phyloP scores from a whole-genome alignment of 1,140 invertebrate species.

The Daktulosphaira vitifoliae region DNA sequence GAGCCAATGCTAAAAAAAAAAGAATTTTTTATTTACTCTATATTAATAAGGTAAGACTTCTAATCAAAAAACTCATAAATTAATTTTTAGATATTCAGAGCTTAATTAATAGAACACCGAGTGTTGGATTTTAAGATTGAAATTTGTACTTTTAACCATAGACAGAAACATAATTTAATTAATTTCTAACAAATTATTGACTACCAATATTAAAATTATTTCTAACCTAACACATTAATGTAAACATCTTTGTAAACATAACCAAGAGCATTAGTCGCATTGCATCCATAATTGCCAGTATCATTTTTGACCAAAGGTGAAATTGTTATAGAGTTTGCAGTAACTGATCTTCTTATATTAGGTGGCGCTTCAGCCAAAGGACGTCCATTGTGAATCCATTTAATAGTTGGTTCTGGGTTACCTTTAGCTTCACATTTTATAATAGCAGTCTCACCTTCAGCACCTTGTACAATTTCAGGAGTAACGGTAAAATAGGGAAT shows the following conservation, averaged over 20 bases:
- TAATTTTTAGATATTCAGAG: too few species aligned
- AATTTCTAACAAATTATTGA: too few species aligned
- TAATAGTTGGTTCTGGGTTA: slow-evolving; percentile 77
- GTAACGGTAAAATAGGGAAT: slow-evolving; percentile 88
- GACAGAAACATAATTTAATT: too few species aligned
- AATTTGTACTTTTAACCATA: too few species aligned
- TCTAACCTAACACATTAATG: slow-evolving; percentile 79
- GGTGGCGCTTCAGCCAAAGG: slow-evolving; percentile 65
- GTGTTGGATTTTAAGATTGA: too few species aligned
- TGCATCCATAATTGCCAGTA: slow-evolving; percentile 96
- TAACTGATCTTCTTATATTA: slow-evolving; percentile 60
- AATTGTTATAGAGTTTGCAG: slow-evolving; percentile 69
- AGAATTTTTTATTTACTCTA: background rate
- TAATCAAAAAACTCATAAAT: background rate
- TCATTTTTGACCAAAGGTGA: slow-evolving; percentile 75
- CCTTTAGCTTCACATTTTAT: slow-evolving; percentile 84
- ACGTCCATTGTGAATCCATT: slow-evolving; percentile 95
- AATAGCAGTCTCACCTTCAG: slow-evolving; percentile 80
- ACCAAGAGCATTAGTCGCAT: slow-evolving; percentile 94
- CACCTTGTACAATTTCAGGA: slow-evolving; percentile 76
- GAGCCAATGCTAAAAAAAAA: slow-evolving; percentile 68
- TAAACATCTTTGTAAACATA: slow-evolving; percentile 98
- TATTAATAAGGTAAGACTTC: background rate
- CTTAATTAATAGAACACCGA: too few species aligned
- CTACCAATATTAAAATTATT: too few species aligned